Evolutionary conservation across 35 echinoderm and acorn worm genomes (phyloP).

Genomic region (Amphiura filiformis): DNA sequence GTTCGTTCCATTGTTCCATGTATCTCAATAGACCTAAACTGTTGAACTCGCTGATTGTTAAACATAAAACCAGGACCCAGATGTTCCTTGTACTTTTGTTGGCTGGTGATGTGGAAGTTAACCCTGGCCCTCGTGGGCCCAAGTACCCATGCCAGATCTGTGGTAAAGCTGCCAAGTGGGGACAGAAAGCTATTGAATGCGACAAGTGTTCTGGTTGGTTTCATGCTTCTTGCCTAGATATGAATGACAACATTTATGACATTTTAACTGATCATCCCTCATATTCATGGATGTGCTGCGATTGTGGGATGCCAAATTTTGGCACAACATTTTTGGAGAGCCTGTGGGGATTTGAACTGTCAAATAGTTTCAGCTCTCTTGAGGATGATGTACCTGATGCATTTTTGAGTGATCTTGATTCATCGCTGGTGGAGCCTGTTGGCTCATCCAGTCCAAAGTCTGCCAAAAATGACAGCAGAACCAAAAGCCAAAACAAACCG

Average conservation of each 20-base stretch:
- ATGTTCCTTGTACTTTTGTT: background rate
- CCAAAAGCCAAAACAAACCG: background rate
- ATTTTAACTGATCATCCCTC: too few species aligned
- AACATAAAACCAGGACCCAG: background rate
- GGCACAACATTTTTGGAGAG: too few species aligned
- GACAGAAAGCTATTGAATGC: slow-evolving; percentile 39
- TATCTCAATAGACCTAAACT: background rate
- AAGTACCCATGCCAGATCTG: too few species aligned
- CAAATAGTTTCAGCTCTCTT: too few species aligned
- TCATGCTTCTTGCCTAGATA: slow-evolving; percentile 15
- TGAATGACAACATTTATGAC: slow-evolving; percentile 36
- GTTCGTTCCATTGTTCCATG: slow-evolving; percentile 6
- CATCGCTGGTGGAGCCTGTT: background rate
- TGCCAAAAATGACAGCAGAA: background rate
- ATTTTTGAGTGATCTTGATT: background rate
- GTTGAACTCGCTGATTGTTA: background rate
- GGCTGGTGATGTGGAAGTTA: too few species aligned
- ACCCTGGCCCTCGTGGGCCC: too few species aligned
- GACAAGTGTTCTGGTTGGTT: slow-evolving; percentile 27
- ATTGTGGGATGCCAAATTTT: background rate
- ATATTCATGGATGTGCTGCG: too few species aligned
- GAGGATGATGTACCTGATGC: background rate
- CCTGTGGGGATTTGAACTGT: too few species aligned
- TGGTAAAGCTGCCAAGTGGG: too few species aligned
- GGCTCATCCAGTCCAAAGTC: slow-evolving; percentile 13